Percentiles rank a stretch among this genome's conserved stretches.
phyloP scores from a whole-genome alignment of 2,113 vertebrate species.

The Zeus faber region DNA sequence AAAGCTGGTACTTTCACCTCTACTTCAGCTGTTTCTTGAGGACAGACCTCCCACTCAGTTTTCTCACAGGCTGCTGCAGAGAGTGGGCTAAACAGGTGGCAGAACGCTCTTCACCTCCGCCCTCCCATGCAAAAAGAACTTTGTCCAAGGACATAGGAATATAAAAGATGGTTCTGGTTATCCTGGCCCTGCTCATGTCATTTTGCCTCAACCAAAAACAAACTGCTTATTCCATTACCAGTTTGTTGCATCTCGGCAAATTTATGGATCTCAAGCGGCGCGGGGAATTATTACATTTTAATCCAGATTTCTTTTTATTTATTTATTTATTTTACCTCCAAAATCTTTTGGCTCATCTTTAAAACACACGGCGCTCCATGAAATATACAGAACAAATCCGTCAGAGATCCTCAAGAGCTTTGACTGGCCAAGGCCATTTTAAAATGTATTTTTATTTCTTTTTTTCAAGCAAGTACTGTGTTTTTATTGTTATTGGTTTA shows the following conservation, averaged over 20 bases:
- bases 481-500: not conserved
- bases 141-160: constrained; percentile 3
- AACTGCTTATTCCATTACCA: not conserved
- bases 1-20: constrained; percentile 5
- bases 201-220: too few species aligned
- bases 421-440: not conserved
- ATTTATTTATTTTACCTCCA: not conserved
- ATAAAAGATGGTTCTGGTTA: not conserved
- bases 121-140: constrained; percentile 5
- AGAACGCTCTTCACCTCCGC: constrained; percentile 7
- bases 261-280: not conserved
- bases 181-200: not conserved
- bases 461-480: constrained; percentile 12
- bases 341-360: constrained; percentile 2
- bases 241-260: not conserved
- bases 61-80: not conserved
- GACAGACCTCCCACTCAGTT: constrained; percentile 34
- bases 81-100: constrained; percentile 37
- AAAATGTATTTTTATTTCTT: not conserved
- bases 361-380: not conserved
- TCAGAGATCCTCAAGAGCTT: not conserved
- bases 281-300: not conserved
- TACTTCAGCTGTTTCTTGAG: constrained; percentile 43
- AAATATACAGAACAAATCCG: not conserved
- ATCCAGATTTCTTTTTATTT: not conserved